These are phyloP conservation scores for Mythimna loreyi DNA, from an alignment of 2,888 invertebrate genomes.

Conservation along the genomic window DNA sequence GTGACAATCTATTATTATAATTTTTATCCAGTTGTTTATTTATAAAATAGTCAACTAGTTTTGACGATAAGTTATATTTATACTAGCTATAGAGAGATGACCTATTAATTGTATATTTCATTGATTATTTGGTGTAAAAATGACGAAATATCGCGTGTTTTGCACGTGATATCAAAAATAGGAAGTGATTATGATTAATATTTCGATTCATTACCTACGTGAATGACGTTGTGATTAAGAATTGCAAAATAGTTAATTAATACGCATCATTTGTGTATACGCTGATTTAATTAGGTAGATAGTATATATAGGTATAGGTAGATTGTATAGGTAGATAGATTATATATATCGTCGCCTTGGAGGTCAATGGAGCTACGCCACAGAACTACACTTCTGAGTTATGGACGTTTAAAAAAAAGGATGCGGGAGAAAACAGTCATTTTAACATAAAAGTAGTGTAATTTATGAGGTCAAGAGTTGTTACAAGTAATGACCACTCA, in stretches of 20 bases:
- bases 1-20: constrained; percentile 6
- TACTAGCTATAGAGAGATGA: too few species aligned
- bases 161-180: constrained; percentile 7
- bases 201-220: not conserved
- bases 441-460: too few species aligned
- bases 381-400: too few species aligned
- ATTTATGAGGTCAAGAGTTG: too few species aligned
- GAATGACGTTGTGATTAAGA: constrained; percentile 1
- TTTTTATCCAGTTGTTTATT: constrained; percentile 12
- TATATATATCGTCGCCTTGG: too few species aligned
- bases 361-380: too few species aligned
- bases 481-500: too few species aligned
- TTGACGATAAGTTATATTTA: too few species aligned
- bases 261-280: constrained; percentile 3
- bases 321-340: too few species aligned
- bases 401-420: too few species aligned
- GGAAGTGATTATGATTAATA: not conserved
- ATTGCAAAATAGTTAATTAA: constrained; percentile 18
- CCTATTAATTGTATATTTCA: not conserved
- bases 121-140: constrained; percentile 1
- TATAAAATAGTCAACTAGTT: not conserved
- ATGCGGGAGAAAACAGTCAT: too few species aligned
- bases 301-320: too few species aligned
- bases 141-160: constrained; percentile 2
- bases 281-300: constrained; percentile 18